Evolutionary conservation across 2,113 vertebrate species (phyloP).

Genomic region (Vulpes ferrilata): DNA sequence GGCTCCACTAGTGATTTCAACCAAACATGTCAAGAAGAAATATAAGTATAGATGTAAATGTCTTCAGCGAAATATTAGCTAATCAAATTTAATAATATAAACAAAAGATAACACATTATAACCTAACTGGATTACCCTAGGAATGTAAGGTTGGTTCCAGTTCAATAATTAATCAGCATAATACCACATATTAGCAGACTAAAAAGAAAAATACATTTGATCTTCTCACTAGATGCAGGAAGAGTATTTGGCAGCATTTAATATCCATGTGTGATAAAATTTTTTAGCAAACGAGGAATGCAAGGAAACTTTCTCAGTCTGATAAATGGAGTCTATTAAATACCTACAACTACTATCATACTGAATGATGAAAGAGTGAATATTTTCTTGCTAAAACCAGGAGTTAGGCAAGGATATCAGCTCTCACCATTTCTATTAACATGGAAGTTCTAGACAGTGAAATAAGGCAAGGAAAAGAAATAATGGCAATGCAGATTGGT

Average conservation of each 20-base stretch:
- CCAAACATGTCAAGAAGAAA: slow-evolving; percentile 16
- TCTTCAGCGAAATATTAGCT: slow-evolving; percentile 8
- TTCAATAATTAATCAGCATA: not conserved
- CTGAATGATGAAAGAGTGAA: not conserved
- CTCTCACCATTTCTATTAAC: not conserved
- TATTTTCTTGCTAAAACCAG: not conserved
- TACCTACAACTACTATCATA: not conserved
- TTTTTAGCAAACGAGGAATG: not conserved
- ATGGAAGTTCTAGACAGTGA: not conserved
- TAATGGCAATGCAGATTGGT: not conserved
- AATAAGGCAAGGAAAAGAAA: not conserved
- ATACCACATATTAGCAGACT: not conserved
- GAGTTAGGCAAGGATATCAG: not conserved
- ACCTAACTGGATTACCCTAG: not conserved
- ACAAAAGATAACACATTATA: not conserved
- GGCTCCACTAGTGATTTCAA: not conserved
- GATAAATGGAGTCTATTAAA: not conserved
- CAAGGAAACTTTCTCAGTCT: not conserved
- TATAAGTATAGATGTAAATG: not conserved
- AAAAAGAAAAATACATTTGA: not conserved
- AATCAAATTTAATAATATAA: not conserved
- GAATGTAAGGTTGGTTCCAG: not conserved
- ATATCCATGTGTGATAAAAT: not conserved
- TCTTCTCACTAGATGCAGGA: not conserved
- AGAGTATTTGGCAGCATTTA: not conserved